Evolutionary conservation across 64 coral and sea anemone species (phyloP), one percentile per base, ranked within the genome.

Genomic region (Stylophora pistillata): DNA sequence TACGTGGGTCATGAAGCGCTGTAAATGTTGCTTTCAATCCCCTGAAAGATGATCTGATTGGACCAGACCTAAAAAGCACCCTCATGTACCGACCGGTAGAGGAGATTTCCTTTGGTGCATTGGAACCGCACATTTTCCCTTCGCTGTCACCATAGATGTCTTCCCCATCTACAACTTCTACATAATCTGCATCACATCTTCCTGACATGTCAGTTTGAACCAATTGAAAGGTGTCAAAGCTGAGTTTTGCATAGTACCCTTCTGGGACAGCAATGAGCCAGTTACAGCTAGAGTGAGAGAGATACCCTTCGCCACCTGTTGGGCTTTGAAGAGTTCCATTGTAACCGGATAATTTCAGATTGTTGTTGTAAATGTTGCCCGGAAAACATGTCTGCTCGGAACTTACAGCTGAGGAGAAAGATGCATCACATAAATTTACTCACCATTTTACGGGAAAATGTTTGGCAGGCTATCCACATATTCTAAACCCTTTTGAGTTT

Each of bases 261-360:
- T 55, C 31, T 13, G 53, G 82, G 14, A 86, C 87, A 11, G 30
- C 58, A 28, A 94, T 86, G 21, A 28, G 30, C 92, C 92, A 94
- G 23, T 65, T 58, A n/a, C 92, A 94, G 5, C 74, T 86, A 52
- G 90, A 78, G 79, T 86, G 77, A 5, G 79, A 52, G 3, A 87
- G 92, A 47, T 47, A 47, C 37, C 37, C 37, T 47, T 47, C 37
- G 58, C 57, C 17, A 5, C 29, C 71, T 32, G 23, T 41, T n/a
- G 92, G 92, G 41, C 32, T 85, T 14, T 10, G 73, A 26, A 94
- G 65, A 14, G 60, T 54, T 9, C 92, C 92, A 20, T 58, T 73
- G 3, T 56, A 9, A 33, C 59, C 52, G 10, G 63, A 37, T 13
- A 89, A 14, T 28, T 9, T 65, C 14, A 77, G 88, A 15, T 71